Base-by-base conservation (phyloP, 2,797 vertebrate genomes). In the Pseudochirops corinnae region DNA sequence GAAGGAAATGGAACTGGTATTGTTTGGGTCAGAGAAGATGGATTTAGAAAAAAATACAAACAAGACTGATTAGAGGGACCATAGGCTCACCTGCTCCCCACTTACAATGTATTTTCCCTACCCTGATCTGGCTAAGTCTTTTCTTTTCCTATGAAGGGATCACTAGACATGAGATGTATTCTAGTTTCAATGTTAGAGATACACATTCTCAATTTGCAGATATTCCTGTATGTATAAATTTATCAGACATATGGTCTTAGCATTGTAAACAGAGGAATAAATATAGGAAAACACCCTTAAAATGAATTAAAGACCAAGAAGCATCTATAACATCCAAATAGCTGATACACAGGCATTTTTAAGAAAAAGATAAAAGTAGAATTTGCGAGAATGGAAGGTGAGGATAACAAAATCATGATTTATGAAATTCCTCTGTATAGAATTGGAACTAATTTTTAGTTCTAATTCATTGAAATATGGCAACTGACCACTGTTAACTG, bases 191-290 rank as follows among this genome's bases (percentile, higher is more conserved):
- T 60, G 29, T 55, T 4, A 9, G 56, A 92, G 53, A 26, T 18
- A 4, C 0, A 0, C 24, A 9, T 24, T 87, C 39, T 74, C 24
- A 0, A 50, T 53, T 29, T 11, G 29, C 13, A 0, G 18, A 62
- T 24, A 10, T 0, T 0, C 26, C 4, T 0, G 28, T 5, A 1
- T 5, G 52, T 28, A 28, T 0, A 5, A 56, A 39, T 74, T 21
- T 3, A 0, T 24, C 26, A 53, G 82, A 29, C 12, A 31, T 5
- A 11, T 24, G 26, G 18, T 1, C 39, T 7, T 31, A 4, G 39
- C 7, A 9, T 56, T 26, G 21, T 31, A 4, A 24, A 26, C 21
- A 26, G 46, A 60, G 58, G 60, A 33, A 33, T 62, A 62, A 62
- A 12, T 29, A 13, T 62, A 62, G 31, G 29, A 33, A 62, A 62